Conservation (phyloP, 2,888 invertebrate species). For the Nomada ruficornis region DNA sequence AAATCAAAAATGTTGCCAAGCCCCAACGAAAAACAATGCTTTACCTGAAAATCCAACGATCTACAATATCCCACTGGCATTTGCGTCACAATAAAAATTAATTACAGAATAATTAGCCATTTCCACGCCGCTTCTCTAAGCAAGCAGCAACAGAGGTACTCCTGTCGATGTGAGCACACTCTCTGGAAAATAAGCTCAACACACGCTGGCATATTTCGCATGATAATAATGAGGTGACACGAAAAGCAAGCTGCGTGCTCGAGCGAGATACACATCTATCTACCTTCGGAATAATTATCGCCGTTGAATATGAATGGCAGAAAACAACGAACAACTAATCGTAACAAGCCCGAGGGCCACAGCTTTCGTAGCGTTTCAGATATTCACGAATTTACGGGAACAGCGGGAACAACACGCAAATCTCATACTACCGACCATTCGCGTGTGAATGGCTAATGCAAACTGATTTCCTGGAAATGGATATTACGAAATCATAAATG, state of each 20-base stretch:
- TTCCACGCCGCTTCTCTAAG: neutral
- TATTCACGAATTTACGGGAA: conserved; percentile 14
- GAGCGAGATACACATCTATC: conserved; percentile 5
- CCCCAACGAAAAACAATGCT: too few species aligned
- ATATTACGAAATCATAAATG: neutral
- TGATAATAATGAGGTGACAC: conserved; percentile 14
- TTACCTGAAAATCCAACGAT: too few species aligned
- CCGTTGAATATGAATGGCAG: neutral
- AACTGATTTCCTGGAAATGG: neutral
- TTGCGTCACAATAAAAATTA: neutral
- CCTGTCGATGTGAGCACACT: neutral
- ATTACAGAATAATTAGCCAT: neutral
- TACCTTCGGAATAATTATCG: conserved; percentile 5
- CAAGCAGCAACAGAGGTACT: neutral
- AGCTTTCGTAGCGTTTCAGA: neutral
- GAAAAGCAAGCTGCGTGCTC: neutral
- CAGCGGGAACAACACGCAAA: neutral
- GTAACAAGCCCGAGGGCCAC: neutral
- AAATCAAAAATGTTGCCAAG: too few species aligned
- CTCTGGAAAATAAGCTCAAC: neutral
- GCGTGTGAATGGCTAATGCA: neutral
- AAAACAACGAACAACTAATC: conserved; percentile 3
- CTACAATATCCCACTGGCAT: neutral
- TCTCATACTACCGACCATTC: neutral
- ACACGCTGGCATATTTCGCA: neutral